Conservation (phyloP, 2,888 invertebrate species). For the Dastarcus helophoroides region DNA sequence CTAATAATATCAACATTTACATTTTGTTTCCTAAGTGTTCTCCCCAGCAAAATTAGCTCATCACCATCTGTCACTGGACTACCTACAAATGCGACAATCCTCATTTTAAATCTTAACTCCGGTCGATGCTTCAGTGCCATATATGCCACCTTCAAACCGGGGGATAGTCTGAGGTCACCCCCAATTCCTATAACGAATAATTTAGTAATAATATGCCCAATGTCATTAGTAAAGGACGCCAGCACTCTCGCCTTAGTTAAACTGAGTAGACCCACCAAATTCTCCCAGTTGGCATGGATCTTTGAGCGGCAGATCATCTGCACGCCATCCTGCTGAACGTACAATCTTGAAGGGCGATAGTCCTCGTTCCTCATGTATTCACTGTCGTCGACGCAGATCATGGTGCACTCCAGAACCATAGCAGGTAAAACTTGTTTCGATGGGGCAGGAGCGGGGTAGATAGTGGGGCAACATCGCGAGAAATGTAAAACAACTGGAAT, state of each 20-base stretch:
- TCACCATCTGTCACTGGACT: not conserved
- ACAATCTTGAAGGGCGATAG: not conserved
- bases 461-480: too few relatives aligned
- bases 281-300: not conserved
- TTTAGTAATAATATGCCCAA: not conserved
- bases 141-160: not conserved
- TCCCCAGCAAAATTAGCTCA: not conserved
- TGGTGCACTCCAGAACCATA: conserved; percentile 1
- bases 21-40: not conserved
- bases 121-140: conserved; percentile 1
- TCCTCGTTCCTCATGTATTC: conserved; percentile 1
- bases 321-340: not conserved
- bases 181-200: not conserved
- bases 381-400: conserved; percentile 1
- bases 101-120: not conserved
- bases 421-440: too few relatives aligned
- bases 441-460: too few relatives aligned
- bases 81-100: not conserved
- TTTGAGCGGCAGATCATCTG: not conserved
- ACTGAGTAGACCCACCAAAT: not conserved
- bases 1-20: conserved; percentile 2
- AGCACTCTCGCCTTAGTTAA: not conserved
- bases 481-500: too few relatives aligned
- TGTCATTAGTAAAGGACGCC: not conserved
- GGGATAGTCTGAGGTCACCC: not conserved